A percentile compares a stretch with the other conserved stretches of the same genome.
These are phyloP conservation scores for Lepus americanus DNA, from an alignment of 2,113 vertebrate species.

Conservation along the genomic window DNA sequence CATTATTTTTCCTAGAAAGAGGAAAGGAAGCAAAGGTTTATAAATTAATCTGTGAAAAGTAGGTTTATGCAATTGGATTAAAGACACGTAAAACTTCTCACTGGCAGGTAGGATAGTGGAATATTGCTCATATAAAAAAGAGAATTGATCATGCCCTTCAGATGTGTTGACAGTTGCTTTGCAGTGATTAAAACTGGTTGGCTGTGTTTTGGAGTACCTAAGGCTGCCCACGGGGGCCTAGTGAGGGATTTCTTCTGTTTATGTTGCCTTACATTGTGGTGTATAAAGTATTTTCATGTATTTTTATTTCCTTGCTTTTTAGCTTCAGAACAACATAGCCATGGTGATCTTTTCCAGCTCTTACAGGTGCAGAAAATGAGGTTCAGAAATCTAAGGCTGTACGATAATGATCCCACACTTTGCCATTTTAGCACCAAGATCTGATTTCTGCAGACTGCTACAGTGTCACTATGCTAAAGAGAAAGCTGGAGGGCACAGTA, in stretches of 20 bases:
- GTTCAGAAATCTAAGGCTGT: background rate
- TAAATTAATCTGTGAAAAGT: slow-evolving; percentile 5
- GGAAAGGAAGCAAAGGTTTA: background rate
- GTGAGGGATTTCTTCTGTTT: background rate
- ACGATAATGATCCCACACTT: fast-evolving
- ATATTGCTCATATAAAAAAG: background rate
- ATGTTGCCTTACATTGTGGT: background rate
- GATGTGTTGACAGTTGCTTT: slow-evolving; percentile 9
- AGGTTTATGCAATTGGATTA: slow-evolving; percentile 2
- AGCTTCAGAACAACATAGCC: slow-evolving; percentile 27
- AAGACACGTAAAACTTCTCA: background rate
- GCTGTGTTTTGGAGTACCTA: background rate
- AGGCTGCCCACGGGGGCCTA: background rate
- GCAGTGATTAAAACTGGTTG: background rate
- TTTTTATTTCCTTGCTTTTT: slow-evolving; percentile 27
- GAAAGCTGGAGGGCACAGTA: background rate
- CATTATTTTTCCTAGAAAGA: slow-evolving; percentile 15
- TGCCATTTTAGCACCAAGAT: background rate
- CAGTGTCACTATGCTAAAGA: background rate
- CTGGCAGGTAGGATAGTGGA: background rate
- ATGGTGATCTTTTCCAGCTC: background rate
- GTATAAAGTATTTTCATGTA: background rate
- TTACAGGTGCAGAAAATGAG: background rate
- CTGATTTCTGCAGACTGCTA: background rate
- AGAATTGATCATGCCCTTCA: background rate